Base-by-base conservation (phyloP, 2,797 vertebrate species). In the Neosilurus hyrtlii region DNA sequence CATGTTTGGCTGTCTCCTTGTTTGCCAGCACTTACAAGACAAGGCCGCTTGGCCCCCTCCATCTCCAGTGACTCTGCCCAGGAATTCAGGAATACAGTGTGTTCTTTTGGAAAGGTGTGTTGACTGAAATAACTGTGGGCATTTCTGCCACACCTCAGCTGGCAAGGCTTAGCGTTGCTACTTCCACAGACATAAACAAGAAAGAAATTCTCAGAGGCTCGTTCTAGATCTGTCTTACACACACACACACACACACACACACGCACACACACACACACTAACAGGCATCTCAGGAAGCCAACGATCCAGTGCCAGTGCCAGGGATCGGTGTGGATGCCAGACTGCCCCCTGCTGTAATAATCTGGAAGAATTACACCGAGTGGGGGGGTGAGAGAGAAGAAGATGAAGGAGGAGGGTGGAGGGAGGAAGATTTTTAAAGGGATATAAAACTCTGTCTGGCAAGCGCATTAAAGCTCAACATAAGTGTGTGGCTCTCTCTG, bases 321-420 rank as follows among this genome's bases (percentile, higher is more conserved):
- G 74, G 84, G 83, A 88, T 86, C 73, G 62, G 78, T 75, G 74
- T 20, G 88, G 89, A 88, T 89, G 89, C 88, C 90, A 90, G 90
- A 86, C 88, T 90, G 88, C 88, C 89, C 88, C 86, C 88, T 89
- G 88, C 87, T 88, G 90, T 88, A 88, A 80, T 87, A 86, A 88
- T 87, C 86, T 87, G 88, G 86, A 90, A 89, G 88, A 89, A 87
- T 89, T 87, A 87, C 87, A 89, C 81, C 6, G 9, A 81, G 74
- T 82, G 54, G 74, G 80, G 84, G 80, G 77, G 78, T 35, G 59
- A 75, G 75, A 66, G 76, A 82, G 81, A 71, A 65, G 35, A 67
- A 11, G 68, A 66, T 30, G 66, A 49, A 18, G 37, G 56, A 72
- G 62, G 65, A 52, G 70, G 76, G 63, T 14, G 68, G 76, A 77